Evolutionary conservation across 2,113 vertebrate genomes (phyloP), one percentile per base, ranked within the genome.

Genomic region (Malurus cyaneus): DNA sequence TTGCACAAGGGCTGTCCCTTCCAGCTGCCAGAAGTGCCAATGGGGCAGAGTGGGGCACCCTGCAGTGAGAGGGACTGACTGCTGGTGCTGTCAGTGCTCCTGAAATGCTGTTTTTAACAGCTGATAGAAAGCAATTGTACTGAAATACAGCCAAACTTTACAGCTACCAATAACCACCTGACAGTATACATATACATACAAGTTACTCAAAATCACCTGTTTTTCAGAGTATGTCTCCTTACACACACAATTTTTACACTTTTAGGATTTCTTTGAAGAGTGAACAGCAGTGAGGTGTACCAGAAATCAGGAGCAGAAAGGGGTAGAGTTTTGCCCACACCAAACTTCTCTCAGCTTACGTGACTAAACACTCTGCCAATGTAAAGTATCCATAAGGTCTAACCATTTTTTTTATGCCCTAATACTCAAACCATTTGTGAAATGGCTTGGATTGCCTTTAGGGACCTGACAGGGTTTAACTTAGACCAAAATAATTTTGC

Each of bases 161-260:
- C 29, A 78, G 50, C 54, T 57, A 21, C 21, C 60, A 41, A 17
- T 6, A 42, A 36, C 20, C 74, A 61, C n/a, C 41, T 19, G 39
- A n/a, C 19, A 70, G 39, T 1, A n/a, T 0, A 64, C 34, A n/a
- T 2, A 28, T 3, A n/a, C 29, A 29, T 0, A 24, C 28, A 54
- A 52, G 25, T 39, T 47, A 84, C 36, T 47, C 20, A 39, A 62
- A 64, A 31, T 8, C 52, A 34, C 14, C 31, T 18, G 0, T 19
- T 61, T n/a, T 36, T 72, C 50, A 65, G 16, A 64, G 47, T 5
- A 49, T 4, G 8, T 11, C 44, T 46, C 29, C 70, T 73, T 5
- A 21, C 2, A 42, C 3, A 29, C 20, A 41, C 28, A 7, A 3
- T 9, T 34, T 65, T 72, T 18, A 69, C 28, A 76, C 9, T 69